Evolutionary conservation across 1,140 invertebrate genomes (phyloP).

Genomic region (Coenobita brevimanus): DNA sequence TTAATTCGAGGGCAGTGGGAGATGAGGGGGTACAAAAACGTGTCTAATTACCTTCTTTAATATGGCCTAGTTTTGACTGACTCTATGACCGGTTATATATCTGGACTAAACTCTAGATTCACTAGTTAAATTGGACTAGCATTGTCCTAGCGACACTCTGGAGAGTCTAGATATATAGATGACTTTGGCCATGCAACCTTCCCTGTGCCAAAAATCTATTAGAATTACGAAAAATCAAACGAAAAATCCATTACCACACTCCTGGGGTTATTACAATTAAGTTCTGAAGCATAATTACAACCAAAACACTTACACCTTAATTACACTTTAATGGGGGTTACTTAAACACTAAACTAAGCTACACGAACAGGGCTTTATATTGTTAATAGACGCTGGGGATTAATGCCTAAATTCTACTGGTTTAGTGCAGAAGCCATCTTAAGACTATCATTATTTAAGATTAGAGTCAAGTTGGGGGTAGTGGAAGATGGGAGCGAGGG

Average conservation of each 20-base stretch:
- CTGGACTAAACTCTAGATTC: constrained; percentile 33
- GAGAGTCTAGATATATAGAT: constrained; percentile 20
- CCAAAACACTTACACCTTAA: constrained; percentile 36
- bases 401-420: constrained; percentile 3
- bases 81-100: constrained; percentile 52
- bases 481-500: not conserved
- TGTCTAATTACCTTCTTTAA: not conserved
- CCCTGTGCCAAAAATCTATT: constrained; percentile 47
- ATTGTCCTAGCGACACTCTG: constrained; percentile 12
- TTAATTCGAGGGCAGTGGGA: not conserved
- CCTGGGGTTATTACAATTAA: constrained; percentile 2
- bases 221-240: constrained; percentile 23
- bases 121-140: constrained; percentile 31
- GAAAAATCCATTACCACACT: constrained; percentile 50
- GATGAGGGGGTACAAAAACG: not conserved
- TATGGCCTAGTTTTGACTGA: constrained; percentile 38
- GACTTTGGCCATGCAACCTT: constrained; percentile 44
- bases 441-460: constrained; percentile 25
- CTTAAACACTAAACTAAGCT: not conserved
- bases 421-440: constrained; percentile 20
- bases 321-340: not conserved
- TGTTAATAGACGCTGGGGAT: not conserved
- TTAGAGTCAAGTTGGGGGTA: not conserved
- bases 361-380: not conserved
- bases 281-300: constrained; percentile 24